Base-by-base conservation (phyloP, 2,113 vertebrate species). In the Ifrita kowaldi region DNA sequence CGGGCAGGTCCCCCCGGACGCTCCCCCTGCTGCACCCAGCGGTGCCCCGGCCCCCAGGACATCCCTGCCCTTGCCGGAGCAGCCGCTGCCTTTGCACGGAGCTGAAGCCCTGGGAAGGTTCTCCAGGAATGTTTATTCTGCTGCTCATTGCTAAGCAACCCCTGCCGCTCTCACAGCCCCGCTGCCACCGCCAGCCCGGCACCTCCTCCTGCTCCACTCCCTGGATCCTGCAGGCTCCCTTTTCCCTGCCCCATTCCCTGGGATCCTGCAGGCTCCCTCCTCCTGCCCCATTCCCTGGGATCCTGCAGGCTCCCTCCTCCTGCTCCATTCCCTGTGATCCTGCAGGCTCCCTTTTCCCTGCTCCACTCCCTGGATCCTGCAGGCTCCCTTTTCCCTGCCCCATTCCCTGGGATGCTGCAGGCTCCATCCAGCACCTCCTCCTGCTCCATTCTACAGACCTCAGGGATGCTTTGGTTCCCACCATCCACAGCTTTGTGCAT, bases 101-200 rank as follows among this genome's bases (percentile, higher is more conserved):
- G 90, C 17, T 62, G 32, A 33, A 39, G 28, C 20, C 14, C 33
- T 0, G 46, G 23, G 28, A 32, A 44, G 55, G 67, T 10, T 22
- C 62, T 44, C 28, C 12, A 11, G 62, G 62, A 64, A 42, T 42
- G 62, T 42, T 64, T 85, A 8, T 89, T 83, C 56, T 41, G 23
- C 60, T 39, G 60, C 50, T 93, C 59, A 96, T 93, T 86, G 87
- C 95, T 96, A 96, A 91, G 90, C 93, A 95, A 89, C 95, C 87
- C 28, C 75, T 33, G 74, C 53, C 70, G 60, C 7, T 5, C 10
- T 46, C 82, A 26, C 74, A 19, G 69, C 46, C 55, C 5, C 14
- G 3, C 57, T 21, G 52, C 37, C 1, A 16, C 59, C 16, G 11
- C 26, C 59, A 26, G 37, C 59, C 24, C 7, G 55, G 14, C 64